Evolutionary conservation across 2,113 vertebrate genomes (phyloP).

Genomic region (Stegastes partitus): DNA sequence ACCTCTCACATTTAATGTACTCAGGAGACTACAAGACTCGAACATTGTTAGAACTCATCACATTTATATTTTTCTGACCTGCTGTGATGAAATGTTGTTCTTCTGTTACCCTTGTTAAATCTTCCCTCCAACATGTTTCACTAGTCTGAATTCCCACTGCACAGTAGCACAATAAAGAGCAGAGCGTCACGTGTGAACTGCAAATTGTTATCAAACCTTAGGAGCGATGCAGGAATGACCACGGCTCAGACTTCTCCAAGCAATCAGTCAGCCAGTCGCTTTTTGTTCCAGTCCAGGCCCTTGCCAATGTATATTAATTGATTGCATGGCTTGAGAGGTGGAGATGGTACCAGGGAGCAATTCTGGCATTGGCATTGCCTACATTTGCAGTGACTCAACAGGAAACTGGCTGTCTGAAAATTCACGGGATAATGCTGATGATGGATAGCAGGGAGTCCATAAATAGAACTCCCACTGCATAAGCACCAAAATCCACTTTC

Average conservation of each 20-base stretch:
- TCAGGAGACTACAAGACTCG: too few relatives aligned
- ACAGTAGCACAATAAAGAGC: constrained; percentile 3
- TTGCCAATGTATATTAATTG: constrained; percentile 51
- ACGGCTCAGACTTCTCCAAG: constrained; percentile 29
- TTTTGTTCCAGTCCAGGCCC: constrained; percentile 18
- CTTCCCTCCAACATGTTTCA: constrained; percentile 9
- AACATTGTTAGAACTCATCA: background rate
- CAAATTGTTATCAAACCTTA: constrained; percentile 10
- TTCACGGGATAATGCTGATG: constrained; percentile 68
- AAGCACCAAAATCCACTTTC: constrained; percentile 78
- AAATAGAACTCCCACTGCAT: constrained; percentile 77
- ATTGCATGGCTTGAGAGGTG: constrained; percentile 36
- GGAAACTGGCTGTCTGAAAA: constrained; percentile 69
- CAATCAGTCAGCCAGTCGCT: constrained; percentile 29
- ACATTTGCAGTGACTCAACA: constrained; percentile 65
- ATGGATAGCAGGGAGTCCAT: constrained; percentile 73
- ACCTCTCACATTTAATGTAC: too few relatives aligned
- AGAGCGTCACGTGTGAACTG: constrained; percentile 16
- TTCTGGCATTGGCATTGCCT: constrained; percentile 39
- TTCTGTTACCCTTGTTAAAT: background rate
- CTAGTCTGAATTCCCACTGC: background rate
- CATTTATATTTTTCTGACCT: background rate
- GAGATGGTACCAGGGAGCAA: constrained; percentile 41
- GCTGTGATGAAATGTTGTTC: constrained; percentile 1
- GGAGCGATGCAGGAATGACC: constrained; percentile 26